A percentile compares a stretch with the other conserved stretches of the same genome.
Evolutionary conservation across 2,113 vertebrate genomes (phyloP).

Genomic region (Leptodactylus fuscus): DNA sequence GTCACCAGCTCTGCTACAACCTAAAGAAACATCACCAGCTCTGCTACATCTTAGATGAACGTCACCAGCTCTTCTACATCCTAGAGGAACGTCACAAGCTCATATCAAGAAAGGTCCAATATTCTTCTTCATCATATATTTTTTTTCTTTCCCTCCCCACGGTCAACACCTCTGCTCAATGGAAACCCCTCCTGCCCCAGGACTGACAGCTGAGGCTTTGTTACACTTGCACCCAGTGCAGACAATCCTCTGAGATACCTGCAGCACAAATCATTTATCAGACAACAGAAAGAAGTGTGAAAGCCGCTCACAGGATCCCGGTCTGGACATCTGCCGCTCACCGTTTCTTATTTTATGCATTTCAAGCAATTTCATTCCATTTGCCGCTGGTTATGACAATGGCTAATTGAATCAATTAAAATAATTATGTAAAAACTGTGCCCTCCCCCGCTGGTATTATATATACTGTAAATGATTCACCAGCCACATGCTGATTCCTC

Average conservation of each 20-base stretch:
- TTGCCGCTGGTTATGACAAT: conserved; percentile 15
- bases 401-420: conserved; percentile 43
- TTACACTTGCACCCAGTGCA: not conserved
- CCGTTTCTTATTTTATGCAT: conserved; percentile 23
- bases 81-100: too few species aligned
- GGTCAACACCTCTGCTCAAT: too few species aligned
- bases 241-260: too few species aligned
- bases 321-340: conserved; percentile 7
- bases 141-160: too few species aligned
- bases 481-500: conserved; percentile 58
- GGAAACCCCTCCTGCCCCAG: too few species aligned
- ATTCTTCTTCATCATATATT: too few species aligned
- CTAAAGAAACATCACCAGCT: too few species aligned
- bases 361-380: conserved; percentile 29
- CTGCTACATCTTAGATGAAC: too few species aligned
- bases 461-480: not conserved
- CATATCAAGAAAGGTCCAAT: too few species aligned
- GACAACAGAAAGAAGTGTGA: not conserved
- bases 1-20: too few species aligned
- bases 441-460: conserved; percentile 6
- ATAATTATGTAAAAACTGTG: not conserved
- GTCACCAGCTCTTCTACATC: not conserved
- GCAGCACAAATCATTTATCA: too few species aligned
- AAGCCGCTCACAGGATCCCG: not conserved
- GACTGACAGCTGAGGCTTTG: not conserved